Evolutionary conservation across 2,797 vertebrate species (phyloP).

Genomic region (Caiman crocodilus): DNA sequence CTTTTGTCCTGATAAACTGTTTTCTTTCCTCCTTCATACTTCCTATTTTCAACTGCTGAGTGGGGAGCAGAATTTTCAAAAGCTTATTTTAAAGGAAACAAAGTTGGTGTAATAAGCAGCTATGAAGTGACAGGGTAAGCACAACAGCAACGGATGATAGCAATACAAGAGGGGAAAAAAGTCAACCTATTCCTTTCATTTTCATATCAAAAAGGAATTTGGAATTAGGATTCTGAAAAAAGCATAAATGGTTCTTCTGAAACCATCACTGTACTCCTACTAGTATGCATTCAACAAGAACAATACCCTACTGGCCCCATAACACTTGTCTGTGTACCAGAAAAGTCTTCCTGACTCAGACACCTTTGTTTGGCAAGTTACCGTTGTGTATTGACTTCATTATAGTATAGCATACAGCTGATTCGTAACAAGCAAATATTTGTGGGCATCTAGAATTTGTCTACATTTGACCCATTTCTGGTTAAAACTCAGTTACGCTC

Average conservation of each 20-base stretch:
- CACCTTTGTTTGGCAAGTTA: background rate
- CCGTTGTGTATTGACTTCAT: background rate
- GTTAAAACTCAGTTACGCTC: slow-evolving; percentile 37
- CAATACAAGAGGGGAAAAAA: background rate
- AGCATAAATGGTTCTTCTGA: background rate
- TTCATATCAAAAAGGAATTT: background rate
- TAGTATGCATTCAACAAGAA: background rate
- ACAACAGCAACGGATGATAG: background rate
- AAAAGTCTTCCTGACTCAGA: slow-evolving; percentile 1
- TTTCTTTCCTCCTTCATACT: background rate
- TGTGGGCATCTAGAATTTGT: slow-evolving; percentile 29
- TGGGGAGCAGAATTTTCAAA: background rate
- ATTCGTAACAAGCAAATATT: slow-evolving; percentile 11
- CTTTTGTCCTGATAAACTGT: background rate
- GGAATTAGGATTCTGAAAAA: background rate
- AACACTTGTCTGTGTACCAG: background rate
- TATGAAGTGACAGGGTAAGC: background rate
- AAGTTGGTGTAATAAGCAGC: background rate
- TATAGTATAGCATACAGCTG: background rate
- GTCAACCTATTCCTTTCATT: background rate
- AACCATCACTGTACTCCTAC: background rate
- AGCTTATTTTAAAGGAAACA: background rate
- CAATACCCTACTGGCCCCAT: background rate
- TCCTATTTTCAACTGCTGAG: background rate
- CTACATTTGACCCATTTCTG: background rate